Percentiles rank a stretch among this genome's conserved stretches.
Evolutionary conservation across 2,888 invertebrate species (phyloP).

Genomic region (Bombylius discolor): DNA sequence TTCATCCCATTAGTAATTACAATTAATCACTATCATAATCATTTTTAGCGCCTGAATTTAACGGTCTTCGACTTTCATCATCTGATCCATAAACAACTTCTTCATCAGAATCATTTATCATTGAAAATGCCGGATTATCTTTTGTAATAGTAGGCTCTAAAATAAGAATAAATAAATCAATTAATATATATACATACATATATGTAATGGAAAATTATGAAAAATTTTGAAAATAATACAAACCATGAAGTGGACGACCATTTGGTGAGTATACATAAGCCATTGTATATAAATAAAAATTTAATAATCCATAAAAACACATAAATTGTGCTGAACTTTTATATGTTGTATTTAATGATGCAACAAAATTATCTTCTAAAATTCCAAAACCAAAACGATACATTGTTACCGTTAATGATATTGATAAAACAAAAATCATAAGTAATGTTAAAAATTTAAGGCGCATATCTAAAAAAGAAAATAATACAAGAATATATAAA

Average conservation of each 20-base stretch:
- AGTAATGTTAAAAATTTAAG: slow-evolving; percentile 80
- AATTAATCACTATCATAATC: slow-evolving; percentile 62
- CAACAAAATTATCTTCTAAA: slow-evolving; percentile 87
- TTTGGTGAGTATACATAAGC: slow-evolving; percentile 90
- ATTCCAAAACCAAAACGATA: slow-evolving; percentile 80
- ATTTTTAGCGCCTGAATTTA: slow-evolving; percentile 50
- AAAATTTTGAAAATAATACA: slow-evolving; percentile 25
- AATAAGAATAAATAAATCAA: slow-evolving; percentile 22
- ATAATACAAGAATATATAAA: background rate
- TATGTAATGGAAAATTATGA: background rate
- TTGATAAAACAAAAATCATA: slow-evolving; percentile 65
- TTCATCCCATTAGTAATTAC: too few relatives aligned
- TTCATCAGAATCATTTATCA: slow-evolving; percentile 96
- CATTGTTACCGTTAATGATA: slow-evolving; percentile 61
- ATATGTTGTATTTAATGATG: slow-evolving; percentile 74
- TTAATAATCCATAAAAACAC: slow-evolving; percentile 85
- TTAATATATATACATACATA: background rate
- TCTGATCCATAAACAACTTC: slow-evolving; percentile 91
- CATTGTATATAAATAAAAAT: slow-evolving; percentile 87
- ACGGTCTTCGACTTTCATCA: slow-evolving; percentile 70
- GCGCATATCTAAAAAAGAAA: slow-evolving; percentile 57
- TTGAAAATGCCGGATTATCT: slow-evolving; percentile 95
- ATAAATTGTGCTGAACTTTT: slow-evolving; percentile 90
- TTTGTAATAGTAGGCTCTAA: slow-evolving; percentile 83
- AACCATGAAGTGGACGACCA: slow-evolving; percentile 68